Evolutionary conservation across 1,140 invertebrate genomes (phyloP).

Genomic region (Samia ricini): DNA sequence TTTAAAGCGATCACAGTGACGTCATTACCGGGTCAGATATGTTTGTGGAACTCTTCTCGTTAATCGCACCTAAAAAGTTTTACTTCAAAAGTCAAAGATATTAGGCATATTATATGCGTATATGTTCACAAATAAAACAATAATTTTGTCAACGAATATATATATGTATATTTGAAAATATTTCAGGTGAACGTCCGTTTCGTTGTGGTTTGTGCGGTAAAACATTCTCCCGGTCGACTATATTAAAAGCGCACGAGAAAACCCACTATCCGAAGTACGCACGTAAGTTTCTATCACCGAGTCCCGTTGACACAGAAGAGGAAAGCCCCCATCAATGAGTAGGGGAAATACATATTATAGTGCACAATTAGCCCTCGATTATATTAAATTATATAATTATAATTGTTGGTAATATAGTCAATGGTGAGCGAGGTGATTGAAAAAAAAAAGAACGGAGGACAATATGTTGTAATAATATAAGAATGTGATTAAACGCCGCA

Average conservation of each 20-base stretch:
- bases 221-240: conserved; percentile 92
- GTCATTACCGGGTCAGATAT: too few relatives aligned
- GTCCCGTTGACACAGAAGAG: conserved; percentile 88
- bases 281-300: conserved; percentile 90
- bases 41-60: too few relatives aligned
- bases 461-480: conserved; percentile 74
- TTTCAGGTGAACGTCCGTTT: conserved; percentile 89
- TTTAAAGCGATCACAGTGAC: too few relatives aligned
- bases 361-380: conserved; percentile 41
- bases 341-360: conserved; percentile 31
- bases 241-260: conserved; percentile 94
- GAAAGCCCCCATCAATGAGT: conserved; percentile 86
- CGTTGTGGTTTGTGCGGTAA: conserved; percentile 92
- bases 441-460: conserved; percentile 65
- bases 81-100: too few relatives aligned
- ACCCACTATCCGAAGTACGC: conserved; percentile 94
- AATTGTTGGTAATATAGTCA: conserved; percentile 52
- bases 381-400: conserved; percentile 46
- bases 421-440: conserved; percentile 51
- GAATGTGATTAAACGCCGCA: conserved; percentile 78
- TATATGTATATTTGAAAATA: not conserved
- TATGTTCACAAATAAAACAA: too few relatives aligned
- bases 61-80: too few relatives aligned
- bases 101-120: too few relatives aligned
- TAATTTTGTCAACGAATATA: not conserved